These are phyloP conservation scores for Psophia crepitans DNA, from an alignment of 2,113 vertebrate species.

Conservation along the genomic window DNA sequence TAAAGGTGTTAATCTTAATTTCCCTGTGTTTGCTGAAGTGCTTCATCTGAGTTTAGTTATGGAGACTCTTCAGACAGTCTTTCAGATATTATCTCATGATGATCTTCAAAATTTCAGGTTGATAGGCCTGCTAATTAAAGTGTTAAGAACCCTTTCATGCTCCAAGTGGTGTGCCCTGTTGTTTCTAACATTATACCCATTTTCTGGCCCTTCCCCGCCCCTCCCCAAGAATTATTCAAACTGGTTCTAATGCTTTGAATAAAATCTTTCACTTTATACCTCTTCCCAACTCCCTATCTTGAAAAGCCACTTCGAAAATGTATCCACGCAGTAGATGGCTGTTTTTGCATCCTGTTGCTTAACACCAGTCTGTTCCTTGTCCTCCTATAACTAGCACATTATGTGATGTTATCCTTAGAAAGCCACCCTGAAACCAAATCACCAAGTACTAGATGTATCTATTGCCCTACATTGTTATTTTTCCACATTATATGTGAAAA, in stretches of 20 bases:
- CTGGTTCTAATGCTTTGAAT: not conserved
- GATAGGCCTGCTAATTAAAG: not conserved
- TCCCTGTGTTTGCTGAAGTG: not conserved
- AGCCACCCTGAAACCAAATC: not conserved
- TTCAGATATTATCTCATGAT: not conserved
- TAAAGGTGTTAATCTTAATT: not conserved
- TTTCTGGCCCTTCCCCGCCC: not conserved
- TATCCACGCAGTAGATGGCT: fast-evolving
- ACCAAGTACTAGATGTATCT: not conserved
- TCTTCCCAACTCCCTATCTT: not conserved
- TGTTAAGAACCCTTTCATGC: not conserved
- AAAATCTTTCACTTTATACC: not conserved
- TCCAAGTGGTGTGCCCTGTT: not conserved
- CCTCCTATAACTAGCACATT: not conserved
- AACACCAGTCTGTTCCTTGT: not conserved
- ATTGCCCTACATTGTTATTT: not conserved
- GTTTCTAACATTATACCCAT: not conserved
- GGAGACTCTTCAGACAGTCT: not conserved
- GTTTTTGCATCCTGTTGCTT: not conserved
- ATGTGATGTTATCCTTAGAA: not conserved
- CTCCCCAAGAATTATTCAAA: not conserved
- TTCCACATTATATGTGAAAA: not conserved
- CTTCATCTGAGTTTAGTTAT: not conserved
- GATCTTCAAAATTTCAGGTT: not conserved
- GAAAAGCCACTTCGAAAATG: not conserved